phyloP scores from a whole-genome alignment of 2,888 invertebrate species.

The Drosophila infuscata region DNA sequence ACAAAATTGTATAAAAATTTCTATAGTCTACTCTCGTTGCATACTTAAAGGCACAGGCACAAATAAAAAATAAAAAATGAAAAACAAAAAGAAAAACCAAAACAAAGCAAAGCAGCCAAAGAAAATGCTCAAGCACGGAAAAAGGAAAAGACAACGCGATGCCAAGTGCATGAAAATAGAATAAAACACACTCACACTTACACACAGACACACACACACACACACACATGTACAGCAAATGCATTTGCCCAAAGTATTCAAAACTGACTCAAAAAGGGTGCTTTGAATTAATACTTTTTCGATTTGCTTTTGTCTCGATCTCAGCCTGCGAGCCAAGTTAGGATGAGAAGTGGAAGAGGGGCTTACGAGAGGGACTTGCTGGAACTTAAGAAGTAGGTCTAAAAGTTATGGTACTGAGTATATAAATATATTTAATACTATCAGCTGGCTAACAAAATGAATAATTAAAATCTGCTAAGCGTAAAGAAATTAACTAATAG shows the following conservation, averaged over 20 bases:
- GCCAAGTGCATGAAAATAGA: constrained; percentile 54
- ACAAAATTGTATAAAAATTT: constrained; percentile 81
- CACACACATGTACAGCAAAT: constrained; percentile 23
- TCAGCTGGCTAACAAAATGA: neutral
- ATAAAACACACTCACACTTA: constrained; percentile 8
- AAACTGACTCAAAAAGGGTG: constrained; percentile 45
- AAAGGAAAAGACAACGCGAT: constrained; percentile 61
- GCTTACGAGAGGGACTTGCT: neutral
- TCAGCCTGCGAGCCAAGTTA: constrained; percentile 17
- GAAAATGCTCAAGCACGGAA: constrained; percentile 54
- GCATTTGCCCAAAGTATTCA: constrained; percentile 40
- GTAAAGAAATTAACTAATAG: neutral
- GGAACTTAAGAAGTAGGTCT: neutral
- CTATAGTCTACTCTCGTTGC: constrained; percentile 59
- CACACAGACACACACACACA: constrained; percentile 5
- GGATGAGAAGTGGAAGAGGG: neutral
- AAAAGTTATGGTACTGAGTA: neutral
- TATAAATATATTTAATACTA: neutral
- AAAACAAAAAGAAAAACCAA: neutral
- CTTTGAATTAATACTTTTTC: constrained; percentile 68
- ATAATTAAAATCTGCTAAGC: neutral
- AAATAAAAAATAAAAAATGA: constrained; percentile 7
- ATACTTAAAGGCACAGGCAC: constrained; percentile 59
- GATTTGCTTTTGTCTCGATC: constrained; percentile 51
- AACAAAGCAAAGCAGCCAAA: constrained; percentile 14